Conservation (phyloP, 2,113 vertebrate genomes). For the Mola mola region DNA sequence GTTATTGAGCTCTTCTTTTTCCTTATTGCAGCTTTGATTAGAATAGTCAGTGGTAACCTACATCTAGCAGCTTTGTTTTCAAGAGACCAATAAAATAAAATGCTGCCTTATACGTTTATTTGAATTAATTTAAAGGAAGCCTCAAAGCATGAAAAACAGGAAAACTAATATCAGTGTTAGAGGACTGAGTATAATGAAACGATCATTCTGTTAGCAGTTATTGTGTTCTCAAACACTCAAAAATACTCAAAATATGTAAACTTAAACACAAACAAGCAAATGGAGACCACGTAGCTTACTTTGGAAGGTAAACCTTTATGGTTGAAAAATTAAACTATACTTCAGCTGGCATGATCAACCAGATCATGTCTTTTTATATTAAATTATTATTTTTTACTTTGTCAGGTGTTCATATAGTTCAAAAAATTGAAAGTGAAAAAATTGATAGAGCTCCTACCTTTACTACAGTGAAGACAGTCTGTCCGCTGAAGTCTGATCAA, state of each 20-base stretch:
- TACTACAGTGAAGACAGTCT: slow-evolving; percentile 12
- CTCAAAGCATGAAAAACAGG: neutral
- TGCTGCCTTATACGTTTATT: slow-evolving; percentile 1
- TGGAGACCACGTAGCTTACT: no score
- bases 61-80: slow-evolving; percentile 6
- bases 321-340: neutral
- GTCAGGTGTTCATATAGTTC: neutral
- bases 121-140: neutral
- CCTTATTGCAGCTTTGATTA: slow-evolving; percentile 34
- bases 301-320: neutral
- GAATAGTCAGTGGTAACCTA: neutral
- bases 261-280: neutral
- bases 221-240: neutral
- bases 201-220: neutral
- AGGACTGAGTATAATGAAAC: no score
- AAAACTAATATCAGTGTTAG: neutral
- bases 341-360: neutral
- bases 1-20: neutral
- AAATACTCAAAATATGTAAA: neutral
- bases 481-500: slow-evolving; percentile 28
- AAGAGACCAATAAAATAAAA: slow-evolving; percentile 20
- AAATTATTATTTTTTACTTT: no score
- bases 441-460: slow-evolving; percentile 50
- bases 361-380: no score
- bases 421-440: slow-evolving; percentile 2